Percentiles rank a stretch among this genome's conserved stretches.
These are phyloP conservation scores for Rousettus madagascariensis DNA, from an alignment of 2,797 vertebrate genomes.

Conservation along the genomic window DNA sequence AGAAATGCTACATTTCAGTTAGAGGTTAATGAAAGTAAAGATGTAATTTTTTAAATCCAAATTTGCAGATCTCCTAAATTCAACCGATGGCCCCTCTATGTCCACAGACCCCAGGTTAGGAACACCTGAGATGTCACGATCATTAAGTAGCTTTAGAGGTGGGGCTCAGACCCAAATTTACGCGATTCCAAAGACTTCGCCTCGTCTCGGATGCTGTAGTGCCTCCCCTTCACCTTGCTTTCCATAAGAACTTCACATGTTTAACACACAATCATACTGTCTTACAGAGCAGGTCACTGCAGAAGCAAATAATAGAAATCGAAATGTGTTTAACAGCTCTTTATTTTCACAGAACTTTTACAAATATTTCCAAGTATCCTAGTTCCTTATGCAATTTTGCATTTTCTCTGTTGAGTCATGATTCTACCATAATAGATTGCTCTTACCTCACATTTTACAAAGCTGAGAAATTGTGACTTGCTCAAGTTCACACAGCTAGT, in stretches of 20 bases:
- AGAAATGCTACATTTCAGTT: not conserved
- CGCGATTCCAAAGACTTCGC: not conserved
- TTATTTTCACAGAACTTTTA: not conserved
- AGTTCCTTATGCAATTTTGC: not conserved
- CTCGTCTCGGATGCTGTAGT: not conserved
- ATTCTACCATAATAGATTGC: not conserved
- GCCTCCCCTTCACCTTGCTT: not conserved
- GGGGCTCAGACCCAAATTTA: not conserved
- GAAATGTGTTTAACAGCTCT: not conserved
- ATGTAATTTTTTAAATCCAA: not conserved
- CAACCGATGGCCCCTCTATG: not conserved
- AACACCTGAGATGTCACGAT: not conserved
- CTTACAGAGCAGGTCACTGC: not conserved
- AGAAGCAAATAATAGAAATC: not conserved
- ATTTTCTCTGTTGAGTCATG: slow-evolving; percentile 11
- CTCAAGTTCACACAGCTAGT: not conserved
- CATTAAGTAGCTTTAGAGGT: not conserved
- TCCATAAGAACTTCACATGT: not conserved
- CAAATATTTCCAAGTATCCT: not conserved
- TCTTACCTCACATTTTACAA: not conserved
- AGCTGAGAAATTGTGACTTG: slow-evolving; percentile 2
- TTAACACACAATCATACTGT: not conserved
- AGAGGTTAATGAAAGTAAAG: not conserved
- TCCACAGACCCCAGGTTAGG: not conserved
- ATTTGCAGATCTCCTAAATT: not conserved